These are phyloP conservation scores for Drosophila yakuba DNA, from an alignment of 1,140 invertebrate species.

Conservation along the genomic window DNA sequence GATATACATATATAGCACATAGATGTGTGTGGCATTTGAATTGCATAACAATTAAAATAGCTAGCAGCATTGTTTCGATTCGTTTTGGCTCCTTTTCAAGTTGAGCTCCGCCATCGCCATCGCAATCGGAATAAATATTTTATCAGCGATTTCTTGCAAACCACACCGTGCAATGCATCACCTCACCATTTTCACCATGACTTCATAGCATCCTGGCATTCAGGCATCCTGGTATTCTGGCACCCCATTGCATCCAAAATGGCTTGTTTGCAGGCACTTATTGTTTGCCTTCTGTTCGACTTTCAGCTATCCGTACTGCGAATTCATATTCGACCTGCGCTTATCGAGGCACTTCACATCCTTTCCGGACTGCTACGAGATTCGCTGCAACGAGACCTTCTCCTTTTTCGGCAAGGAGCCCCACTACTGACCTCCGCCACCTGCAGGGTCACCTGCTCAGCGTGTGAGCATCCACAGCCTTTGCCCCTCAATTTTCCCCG, in stretches of 20 bases:
- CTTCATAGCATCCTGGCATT: no score
- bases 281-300: conserved; percentile 20
- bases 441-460: not conserved
- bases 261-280: not conserved
- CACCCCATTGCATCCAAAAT: not conserved
- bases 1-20: not conserved
- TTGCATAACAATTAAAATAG: conserved; percentile 79
- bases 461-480: not conserved
- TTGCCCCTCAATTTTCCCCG: no score
- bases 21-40: conserved; percentile 37
- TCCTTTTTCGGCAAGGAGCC: conserved; percentile 71
- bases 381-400: conserved; percentile 82
- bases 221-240: not conserved
- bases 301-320: conserved; percentile 79
- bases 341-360: conserved; percentile 78
- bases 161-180: conserved; percentile 8
- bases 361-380: conserved; percentile 79
- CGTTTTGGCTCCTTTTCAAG: conserved; percentile 31
- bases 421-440: conserved; percentile 26
- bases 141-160: conserved; percentile 1
- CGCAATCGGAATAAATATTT: conserved; percentile 36
- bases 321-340: conserved; percentile 83
- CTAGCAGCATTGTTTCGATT: conserved; percentile 45
- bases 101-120: conserved; percentile 1
- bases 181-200: not conserved